Percentiles rank a stretch among this genome's conserved stretches.
Evolutionary conservation across 2,888 invertebrate genomes (phyloP).

Genomic region (Heliconius aoede): DNA sequence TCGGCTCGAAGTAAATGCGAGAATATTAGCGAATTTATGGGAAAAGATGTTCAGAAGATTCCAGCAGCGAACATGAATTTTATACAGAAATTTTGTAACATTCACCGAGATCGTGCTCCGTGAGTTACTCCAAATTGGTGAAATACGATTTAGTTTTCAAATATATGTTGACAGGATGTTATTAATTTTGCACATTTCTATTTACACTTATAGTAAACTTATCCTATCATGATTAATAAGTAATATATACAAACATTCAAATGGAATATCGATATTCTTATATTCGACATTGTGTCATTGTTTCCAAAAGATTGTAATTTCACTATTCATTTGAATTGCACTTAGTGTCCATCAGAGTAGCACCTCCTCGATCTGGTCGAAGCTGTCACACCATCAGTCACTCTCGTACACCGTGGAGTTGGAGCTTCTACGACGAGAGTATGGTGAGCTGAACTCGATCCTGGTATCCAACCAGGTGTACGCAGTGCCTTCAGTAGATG

Average conservation of each 20-base stretch:
- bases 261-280: not conserved
- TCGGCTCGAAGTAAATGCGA: constrained; percentile 67
- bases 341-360: constrained; percentile 67
- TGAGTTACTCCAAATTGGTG: constrained; percentile 18
- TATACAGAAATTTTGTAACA: constrained; percentile 53
- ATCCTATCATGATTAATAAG: not conserved
- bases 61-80: constrained; percentile 52
- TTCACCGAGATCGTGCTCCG: constrained; percentile 39
- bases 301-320: not conserved
- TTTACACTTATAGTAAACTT: constrained; percentile 10
- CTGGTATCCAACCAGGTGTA: constrained; percentile 81
- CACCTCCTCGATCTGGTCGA: constrained; percentile 77
- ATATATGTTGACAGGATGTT: constrained; percentile 13
- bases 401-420: constrained; percentile 80
- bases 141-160: constrained; percentile 19
- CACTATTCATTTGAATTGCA: constrained; percentile 39
- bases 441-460: constrained; percentile 76
- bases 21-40: constrained; percentile 81
- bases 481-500: constrained; percentile 82
- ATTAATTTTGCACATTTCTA: constrained; percentile 7
- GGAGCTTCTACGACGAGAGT: constrained; percentile 75
- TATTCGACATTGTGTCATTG: not conserved
- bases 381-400: constrained; percentile 77
- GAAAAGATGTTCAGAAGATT: constrained; percentile 74
- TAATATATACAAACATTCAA: constrained; percentile 4